phyloP scores from a whole-genome alignment of 2,113 vertebrate species.

The Scopus umbretta region DNA sequence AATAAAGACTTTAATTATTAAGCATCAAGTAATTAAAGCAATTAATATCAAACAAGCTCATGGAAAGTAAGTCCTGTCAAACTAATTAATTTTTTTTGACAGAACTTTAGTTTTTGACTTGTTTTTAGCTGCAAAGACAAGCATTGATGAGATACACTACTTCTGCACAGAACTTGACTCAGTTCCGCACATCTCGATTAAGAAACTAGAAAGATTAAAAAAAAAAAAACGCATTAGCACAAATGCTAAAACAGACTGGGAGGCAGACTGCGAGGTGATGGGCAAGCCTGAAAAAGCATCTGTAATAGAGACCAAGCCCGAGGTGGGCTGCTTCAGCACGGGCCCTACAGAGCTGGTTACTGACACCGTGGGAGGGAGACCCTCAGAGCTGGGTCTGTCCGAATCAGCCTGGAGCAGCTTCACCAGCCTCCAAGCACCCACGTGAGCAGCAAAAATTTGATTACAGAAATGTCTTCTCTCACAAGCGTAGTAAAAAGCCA shows the following conservation, averaged over 20 bases:
- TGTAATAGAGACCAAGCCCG: background rate
- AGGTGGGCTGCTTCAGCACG: background rate
- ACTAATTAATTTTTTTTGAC: slow-evolving; percentile 30
- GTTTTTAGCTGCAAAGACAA: slow-evolving; percentile 20
- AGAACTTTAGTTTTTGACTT: slow-evolving; percentile 5
- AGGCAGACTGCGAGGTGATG: background rate
- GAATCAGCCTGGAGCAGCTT: background rate
- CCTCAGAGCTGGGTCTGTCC: fast-evolving
- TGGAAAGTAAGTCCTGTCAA: slow-evolving; percentile 52
- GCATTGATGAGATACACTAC: background rate
- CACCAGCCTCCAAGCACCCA: background rate
- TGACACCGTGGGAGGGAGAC: background rate
- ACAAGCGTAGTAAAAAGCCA: background rate
- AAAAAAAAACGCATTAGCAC: background rate
- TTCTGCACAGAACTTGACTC: background rate
- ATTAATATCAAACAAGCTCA: slow-evolving; percentile 55
- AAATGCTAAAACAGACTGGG: background rate
- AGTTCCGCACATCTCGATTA: background rate
- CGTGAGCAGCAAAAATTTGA: background rate
- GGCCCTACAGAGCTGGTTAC: background rate
- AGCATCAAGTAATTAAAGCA: slow-evolving; percentile 53
- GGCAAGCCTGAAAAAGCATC: background rate
- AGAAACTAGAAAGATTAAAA: background rate
- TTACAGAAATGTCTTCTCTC: background rate
- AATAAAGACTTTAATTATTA: slow-evolving; percentile 53